Conservation (phyloP, 2,113 vertebrate species). For the human (Homo sapiens) region GRCh38 chr4:113467001-113467500, state of each 20-base stretch:
- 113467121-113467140: background rate
- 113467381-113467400: background rate
- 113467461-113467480: background rate
- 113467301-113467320: background rate
- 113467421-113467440: background rate
- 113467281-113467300: background rate
- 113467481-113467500: background rate
- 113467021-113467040: background rate
- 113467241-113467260: background rate
- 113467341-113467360: background rate
- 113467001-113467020: background rate
- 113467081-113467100: background rate
- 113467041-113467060: background rate
- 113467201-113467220: background rate
- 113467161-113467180: background rate
- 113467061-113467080: background rate
- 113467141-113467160: background rate
- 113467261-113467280: background rate
- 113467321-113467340: constrained; percentile 9
- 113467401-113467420: background rate
- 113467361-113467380: background rate
- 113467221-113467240: background rate
- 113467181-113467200: background rate
- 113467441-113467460: background rate
- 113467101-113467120: constrained; percentile 11